Evolutionary conservation across 2,888 invertebrate species (phyloP).

Genomic region (Xanthia icteritia): DNA sequence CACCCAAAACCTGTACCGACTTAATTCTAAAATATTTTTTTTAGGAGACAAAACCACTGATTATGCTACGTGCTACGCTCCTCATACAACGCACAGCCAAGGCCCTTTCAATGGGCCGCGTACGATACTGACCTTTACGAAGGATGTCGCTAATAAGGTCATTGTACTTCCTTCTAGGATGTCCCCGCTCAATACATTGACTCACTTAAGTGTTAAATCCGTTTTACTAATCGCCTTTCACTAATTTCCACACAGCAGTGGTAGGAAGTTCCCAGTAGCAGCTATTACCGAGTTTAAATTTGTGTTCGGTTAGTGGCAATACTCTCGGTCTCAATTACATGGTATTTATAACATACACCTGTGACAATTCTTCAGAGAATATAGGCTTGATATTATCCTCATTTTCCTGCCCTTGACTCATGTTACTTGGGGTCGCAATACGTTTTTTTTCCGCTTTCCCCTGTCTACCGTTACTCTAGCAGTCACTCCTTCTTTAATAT

Average conservation of each 20-base stretch:
- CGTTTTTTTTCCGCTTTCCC: too few species aligned
- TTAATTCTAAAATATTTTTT: not conserved
- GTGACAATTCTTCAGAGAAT: not conserved
- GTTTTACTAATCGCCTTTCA: conserved; percentile 60
- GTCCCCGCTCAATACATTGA: conserved; percentile 26
- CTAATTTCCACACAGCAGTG: conserved; percentile 33
- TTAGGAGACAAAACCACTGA: not conserved
- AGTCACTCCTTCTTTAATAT: too few species aligned
- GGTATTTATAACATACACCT: not conserved
- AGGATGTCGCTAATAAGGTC: conserved; percentile 48
- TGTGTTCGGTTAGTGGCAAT: too few species aligned
- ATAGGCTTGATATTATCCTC: not conserved
- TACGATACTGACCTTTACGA: conserved; percentile 42
- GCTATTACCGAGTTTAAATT: not conserved
- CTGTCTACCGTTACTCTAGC: too few species aligned
- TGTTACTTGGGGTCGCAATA: too few species aligned
- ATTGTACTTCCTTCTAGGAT: conserved; percentile 53
- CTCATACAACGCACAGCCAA: conserved; percentile 14
- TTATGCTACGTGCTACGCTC: conserved; percentile 14
- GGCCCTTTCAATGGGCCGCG: conserved; percentile 28
- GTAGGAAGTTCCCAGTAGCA: conserved; percentile 14
- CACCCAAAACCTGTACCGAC: not conserved
- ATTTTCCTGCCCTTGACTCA: too few species aligned
- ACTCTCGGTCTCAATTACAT: not conserved
- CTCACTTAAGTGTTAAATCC: conserved; percentile 49